phyloP scores from a whole-genome alignment of 2,888 invertebrate genomes.

The Phasia obesa region DNA sequence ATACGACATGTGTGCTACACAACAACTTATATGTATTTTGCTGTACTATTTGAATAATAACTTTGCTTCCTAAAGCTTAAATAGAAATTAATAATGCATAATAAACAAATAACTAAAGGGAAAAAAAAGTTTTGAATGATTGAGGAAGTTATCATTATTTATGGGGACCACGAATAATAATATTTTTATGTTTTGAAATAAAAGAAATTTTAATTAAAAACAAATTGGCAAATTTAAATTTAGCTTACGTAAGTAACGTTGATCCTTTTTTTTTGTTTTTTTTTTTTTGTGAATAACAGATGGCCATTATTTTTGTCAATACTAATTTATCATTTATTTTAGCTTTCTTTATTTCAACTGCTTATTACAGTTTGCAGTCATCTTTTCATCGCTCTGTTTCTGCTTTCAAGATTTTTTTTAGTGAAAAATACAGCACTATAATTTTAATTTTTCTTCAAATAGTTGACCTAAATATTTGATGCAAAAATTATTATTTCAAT shows the following conservation, averaged over 20 bases:
- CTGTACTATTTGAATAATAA: constrained; percentile 40
- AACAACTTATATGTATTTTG: constrained; percentile 8
- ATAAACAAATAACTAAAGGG: neutral
- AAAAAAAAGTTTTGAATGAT: neutral
- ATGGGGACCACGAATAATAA: constrained; percentile 8
- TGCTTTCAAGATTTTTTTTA: neutral
- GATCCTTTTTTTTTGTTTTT: too few species aligned
- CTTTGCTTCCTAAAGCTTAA: neutral
- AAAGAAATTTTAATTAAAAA: constrained; percentile 15
- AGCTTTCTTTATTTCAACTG: too few species aligned
- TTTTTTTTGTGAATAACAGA: neutral
- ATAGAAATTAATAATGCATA: constrained; percentile 27
- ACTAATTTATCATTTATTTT: too few species aligned
- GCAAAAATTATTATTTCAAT: constrained; percentile 31
- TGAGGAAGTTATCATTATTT: constrained; percentile 10
- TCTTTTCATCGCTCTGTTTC: neutral
- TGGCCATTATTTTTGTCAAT: too few species aligned
- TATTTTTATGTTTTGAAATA: neutral
- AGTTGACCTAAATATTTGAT: constrained; percentile 30
- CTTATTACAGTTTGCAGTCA: too few species aligned
- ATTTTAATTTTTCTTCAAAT: neutral
- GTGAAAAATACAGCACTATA: constrained; percentile 5
- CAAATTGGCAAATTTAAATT: constrained; percentile 6
- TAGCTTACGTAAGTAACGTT: too few species aligned
- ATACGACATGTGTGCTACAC: constrained; percentile 6